Conservation (phyloP, 2,888 invertebrate genomes). For the Eupsilia transversa region DNA sequence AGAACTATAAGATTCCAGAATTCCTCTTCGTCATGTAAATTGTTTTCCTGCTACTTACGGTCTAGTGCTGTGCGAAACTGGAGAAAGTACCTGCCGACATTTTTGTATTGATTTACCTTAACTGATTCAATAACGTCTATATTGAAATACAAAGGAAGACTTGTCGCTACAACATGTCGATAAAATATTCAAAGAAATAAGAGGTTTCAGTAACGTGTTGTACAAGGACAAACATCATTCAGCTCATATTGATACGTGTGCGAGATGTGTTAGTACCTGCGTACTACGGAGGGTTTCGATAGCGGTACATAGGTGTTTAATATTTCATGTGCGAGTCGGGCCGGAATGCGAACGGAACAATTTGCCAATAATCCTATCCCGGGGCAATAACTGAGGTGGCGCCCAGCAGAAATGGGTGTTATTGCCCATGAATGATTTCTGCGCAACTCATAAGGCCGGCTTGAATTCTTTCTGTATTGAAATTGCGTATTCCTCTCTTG, state of each 20-base stretch:
- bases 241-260: slow-evolving; percentile 58
- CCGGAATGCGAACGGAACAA: slow-evolving; percentile 88
- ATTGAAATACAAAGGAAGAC: slow-evolving; percentile 45
- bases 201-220: slow-evolving; percentile 44
- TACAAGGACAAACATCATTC: slow-evolving; percentile 59
- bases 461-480: slow-evolving; percentile 78
- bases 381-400: slow-evolving; percentile 87
- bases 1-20: slow-evolving; percentile 54
- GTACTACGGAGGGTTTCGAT: slow-evolving; percentile 63
- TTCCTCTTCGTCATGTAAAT: slow-evolving; percentile 31
- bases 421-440: slow-evolving; percentile 87
- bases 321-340: slow-evolving; percentile 86
- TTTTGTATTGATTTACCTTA: slow-evolving; percentile 33
- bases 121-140: slow-evolving; percentile 38
- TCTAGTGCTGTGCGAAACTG: slow-evolving; percentile 13
- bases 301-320: slow-evolving; percentile 83
- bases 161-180: slow-evolving; percentile 29
- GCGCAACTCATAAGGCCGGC: slow-evolving; percentile 77
- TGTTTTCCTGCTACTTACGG: slow-evolving; percentile 35
- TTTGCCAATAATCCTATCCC: slow-evolving; percentile 89
- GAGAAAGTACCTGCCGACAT: not conserved
- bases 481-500: slow-evolving; percentile 72
- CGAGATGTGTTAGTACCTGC: slow-evolving; percentile 46
- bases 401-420: slow-evolving; percentile 86
- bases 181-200: slow-evolving; percentile 49